A percentile compares a stretch with the other conserved stretches of the same genome.
phyloP scores from a whole-genome alignment of 2,113 vertebrate species.

The Helogale parvula region DNA sequence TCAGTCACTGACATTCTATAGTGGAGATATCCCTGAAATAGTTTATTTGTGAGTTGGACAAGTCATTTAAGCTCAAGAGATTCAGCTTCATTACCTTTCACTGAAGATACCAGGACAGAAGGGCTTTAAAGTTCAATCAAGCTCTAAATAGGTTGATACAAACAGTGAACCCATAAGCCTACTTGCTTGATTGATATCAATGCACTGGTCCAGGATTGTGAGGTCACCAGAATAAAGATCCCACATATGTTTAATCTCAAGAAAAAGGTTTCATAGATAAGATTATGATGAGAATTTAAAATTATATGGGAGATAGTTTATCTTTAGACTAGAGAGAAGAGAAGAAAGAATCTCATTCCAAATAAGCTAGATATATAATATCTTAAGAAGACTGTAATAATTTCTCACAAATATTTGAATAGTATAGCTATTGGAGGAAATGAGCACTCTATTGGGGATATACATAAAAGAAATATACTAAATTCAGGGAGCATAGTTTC shows the following conservation, averaged over 20 bases:
- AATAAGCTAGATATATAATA: background rate
- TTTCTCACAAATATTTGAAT: background rate
- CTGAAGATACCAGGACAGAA: background rate
- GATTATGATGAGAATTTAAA: background rate
- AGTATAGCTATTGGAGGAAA: background rate
- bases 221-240: background rate
- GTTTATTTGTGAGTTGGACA: background rate
- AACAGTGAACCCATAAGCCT: background rate
- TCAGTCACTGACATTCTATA: background rate
- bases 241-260: background rate
- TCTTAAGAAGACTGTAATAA: background rate
- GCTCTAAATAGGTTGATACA: background rate
- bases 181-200: background rate
- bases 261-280: background rate
- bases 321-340: background rate
- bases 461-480: background rate
- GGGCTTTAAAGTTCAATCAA: slow-evolving; percentile 13
- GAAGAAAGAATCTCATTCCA: background rate
- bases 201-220: background rate
- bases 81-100: background rate
- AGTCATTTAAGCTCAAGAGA: background rate
- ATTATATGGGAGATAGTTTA: background rate
- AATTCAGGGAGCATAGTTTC: background rate
- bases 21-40: background rate
- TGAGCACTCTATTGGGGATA: background rate